Conservation (phyloP, 2,888 invertebrate genomes). For the Ditula angustiorana region DNA sequence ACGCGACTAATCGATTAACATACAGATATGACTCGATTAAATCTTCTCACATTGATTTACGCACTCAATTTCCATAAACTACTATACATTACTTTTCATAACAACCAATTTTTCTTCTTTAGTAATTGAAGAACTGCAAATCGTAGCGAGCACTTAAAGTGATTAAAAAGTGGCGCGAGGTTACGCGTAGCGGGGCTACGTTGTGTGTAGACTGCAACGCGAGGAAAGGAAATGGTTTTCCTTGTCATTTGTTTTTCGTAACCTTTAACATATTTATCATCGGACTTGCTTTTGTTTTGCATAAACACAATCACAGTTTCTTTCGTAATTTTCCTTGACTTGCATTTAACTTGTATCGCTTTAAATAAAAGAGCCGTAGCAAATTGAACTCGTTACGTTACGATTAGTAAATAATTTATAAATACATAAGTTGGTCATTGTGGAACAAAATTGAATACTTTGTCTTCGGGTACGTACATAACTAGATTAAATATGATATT, state of each 20-base stretch:
- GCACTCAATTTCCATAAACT: slow-evolving; percentile 33
- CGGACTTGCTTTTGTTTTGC: too few species aligned
- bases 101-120: slow-evolving; percentile 66
- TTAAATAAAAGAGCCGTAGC: too few species aligned
- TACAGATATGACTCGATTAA: slow-evolving; percentile 51
- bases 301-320: too few species aligned
- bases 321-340: too few species aligned
- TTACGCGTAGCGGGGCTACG: slow-evolving; percentile 49
- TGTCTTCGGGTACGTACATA: background rate
- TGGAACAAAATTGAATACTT: background rate
- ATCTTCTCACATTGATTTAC: slow-evolving; percentile 27
- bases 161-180: slow-evolving; percentile 75
- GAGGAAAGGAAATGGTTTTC: slow-evolving; percentile 47
- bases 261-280: slow-evolving; percentile 25
- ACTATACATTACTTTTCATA: slow-evolving; percentile 54
- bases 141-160: slow-evolving; percentile 78
- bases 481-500: background rate
- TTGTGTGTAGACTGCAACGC: slow-evolving; percentile 55
- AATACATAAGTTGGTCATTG: background rate
- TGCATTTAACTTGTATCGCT: too few species aligned
- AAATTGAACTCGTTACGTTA: too few species aligned
- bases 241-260: slow-evolving; percentile 18
- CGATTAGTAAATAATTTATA: background rate
- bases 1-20: slow-evolving; percentile 60
- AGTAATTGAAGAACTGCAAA: slow-evolving; percentile 74